Evolutionary conservation across 2,888 invertebrate species (phyloP).

Genomic region (Miltochrista miniata): DNA sequence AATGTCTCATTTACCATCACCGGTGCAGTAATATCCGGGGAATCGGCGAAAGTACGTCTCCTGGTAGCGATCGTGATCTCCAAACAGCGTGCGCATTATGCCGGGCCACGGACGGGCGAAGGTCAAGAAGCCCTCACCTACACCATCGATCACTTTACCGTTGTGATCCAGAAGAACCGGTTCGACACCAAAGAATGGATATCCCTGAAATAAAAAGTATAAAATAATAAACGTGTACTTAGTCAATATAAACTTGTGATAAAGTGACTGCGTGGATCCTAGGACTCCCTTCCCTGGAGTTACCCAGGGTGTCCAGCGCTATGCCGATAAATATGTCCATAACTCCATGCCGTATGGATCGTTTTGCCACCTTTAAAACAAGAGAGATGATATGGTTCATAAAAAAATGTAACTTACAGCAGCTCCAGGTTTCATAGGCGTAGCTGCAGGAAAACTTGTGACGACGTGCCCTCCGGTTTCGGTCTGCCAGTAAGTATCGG

Average conservation of each 20-base stretch:
- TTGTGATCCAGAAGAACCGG: slow-evolving; percentile 94
- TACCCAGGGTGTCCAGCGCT: too few relatives aligned
- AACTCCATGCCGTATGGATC: too few relatives aligned
- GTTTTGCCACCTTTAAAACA: too few relatives aligned
- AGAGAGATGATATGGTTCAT: too few relatives aligned
- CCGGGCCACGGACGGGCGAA: slow-evolving; percentile 99
- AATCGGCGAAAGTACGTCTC: slow-evolving; percentile 97
- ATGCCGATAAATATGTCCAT: too few relatives aligned
- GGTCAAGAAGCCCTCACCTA: slow-evolving; percentile 97
- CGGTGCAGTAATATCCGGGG: slow-evolving; percentile 98
- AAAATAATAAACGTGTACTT: too few relatives aligned
- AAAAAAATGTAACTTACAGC: slow-evolving; percentile 87
- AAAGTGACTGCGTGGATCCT: too few relatives aligned
- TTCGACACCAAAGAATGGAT: slow-evolving; percentile 98
- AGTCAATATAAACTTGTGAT: too few relatives aligned
- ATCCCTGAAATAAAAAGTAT: too few relatives aligned
- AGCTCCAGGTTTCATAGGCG: slow-evolving; percentile 98
- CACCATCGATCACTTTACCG: slow-evolving; percentile 92
- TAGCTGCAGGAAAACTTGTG: slow-evolving; percentile 97
- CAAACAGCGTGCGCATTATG: slow-evolving; percentile 97
- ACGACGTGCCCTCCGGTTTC: slow-evolving; percentile 99
- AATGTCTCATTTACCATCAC: slow-evolving; percentile 90
- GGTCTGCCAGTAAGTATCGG: slow-evolving; percentile 99
- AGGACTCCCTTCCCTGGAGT: too few relatives aligned
- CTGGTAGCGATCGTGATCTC: slow-evolving; percentile 95